Evolutionary conservation across 1,140 invertebrate species (phyloP).

Genomic region (Phocides pigmalion): DNA sequence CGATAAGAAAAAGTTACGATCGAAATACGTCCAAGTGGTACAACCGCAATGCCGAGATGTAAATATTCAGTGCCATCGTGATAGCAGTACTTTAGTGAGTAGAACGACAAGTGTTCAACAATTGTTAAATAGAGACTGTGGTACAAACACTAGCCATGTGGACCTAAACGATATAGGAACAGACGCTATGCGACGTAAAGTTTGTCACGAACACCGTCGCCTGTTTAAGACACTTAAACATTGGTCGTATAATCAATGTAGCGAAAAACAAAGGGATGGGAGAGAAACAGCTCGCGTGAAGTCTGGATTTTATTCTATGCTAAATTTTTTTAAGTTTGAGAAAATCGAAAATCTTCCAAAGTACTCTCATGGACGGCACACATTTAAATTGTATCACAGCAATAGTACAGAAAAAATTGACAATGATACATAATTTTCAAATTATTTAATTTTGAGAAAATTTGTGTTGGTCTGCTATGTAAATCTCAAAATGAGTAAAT

Average conservation of each 20-base stretch:
- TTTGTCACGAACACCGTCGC: slow-evolving; percentile 42
- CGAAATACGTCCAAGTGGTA: slow-evolving; percentile 7
- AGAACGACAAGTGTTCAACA: slow-evolving; percentile 12
- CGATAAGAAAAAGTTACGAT: slow-evolving; percentile 1
- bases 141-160: background rate
- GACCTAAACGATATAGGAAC: slow-evolving; percentile 38
- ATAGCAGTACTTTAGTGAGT: background rate
- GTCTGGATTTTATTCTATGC: slow-evolving; percentile 11
- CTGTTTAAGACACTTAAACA: slow-evolving; percentile 37
- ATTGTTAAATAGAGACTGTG: background rate
- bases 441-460: too few relatives aligned
- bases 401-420: background rate
- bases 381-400: slow-evolving; percentile 19
- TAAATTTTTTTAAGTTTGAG: slow-evolving; percentile 9
- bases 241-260: slow-evolving; percentile 21
- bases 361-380: background rate
- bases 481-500: too few relatives aligned
- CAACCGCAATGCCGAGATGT: slow-evolving; percentile 4
- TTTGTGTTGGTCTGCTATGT: too few relatives aligned
- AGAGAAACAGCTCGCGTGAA: slow-evolving; percentile 14
- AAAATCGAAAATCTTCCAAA: slow-evolving; percentile 24
- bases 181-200: slow-evolving; percentile 21
- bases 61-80: slow-evolving; percentile 2
- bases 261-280: slow-evolving; percentile 8
- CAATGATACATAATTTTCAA: too few relatives aligned